Percentiles rank a stretch among this genome's conserved stretches.
Evolutionary conservation across 2,113 vertebrate genomes (phyloP).

Genomic region (Nyctereutes procyonoides): DNA sequence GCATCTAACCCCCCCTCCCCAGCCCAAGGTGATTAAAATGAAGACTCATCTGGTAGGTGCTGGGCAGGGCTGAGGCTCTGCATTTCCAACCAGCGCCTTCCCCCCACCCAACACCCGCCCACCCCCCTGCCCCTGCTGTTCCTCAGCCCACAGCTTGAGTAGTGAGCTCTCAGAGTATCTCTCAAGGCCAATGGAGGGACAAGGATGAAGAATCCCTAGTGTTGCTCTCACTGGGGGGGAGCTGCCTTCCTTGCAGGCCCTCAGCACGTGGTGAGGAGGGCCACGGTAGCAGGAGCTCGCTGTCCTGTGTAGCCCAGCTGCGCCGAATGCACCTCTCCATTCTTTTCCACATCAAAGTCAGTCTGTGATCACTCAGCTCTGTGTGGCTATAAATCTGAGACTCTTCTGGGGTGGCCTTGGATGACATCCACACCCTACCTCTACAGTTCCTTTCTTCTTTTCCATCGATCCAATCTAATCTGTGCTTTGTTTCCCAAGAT

Average conservation of each 20-base stretch:
- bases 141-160: neutral
- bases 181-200: rapidly evolving
- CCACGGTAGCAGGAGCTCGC: rapidly evolving
- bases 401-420: neutral
- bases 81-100: neutral
- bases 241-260: neutral
- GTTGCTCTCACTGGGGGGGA: too few relatives aligned
- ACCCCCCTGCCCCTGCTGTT: rapidly evolving
- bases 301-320: neutral
- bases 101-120: too few relatives aligned
- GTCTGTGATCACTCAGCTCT: neutral
- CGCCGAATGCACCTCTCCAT: too few relatives aligned
- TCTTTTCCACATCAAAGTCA: rapidly evolving
- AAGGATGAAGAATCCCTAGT: rapidly evolving
- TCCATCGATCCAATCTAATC: neutral
- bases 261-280: rapidly evolving
- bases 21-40: too few relatives aligned
- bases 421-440: neutral
- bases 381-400: too few relatives aligned
- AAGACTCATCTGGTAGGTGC: neutral
- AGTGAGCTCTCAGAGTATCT: rapidly evolving
- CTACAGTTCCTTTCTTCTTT: neutral
- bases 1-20: too few relatives aligned
- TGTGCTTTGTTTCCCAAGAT: constrained; percentile 19
- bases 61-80: too few relatives aligned